Percentiles rank a stretch among this genome's conserved stretches.
These are phyloP conservation scores for Cotesia glomerata DNA, from an alignment of 1,140 invertebrate species.

Conservation along the genomic window DNA sequence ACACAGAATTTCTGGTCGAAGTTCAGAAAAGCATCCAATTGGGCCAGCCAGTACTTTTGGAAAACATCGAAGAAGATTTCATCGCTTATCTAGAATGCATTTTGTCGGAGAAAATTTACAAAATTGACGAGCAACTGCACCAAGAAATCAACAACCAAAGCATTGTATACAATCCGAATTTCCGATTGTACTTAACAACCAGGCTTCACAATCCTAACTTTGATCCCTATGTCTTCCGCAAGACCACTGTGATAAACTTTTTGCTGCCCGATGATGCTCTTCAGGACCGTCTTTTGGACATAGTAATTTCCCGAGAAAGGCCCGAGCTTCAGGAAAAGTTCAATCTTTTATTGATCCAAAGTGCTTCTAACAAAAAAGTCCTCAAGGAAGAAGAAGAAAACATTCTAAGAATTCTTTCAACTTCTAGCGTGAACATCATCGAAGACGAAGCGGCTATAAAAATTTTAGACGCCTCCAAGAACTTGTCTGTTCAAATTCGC, in stretches of 20 bases:
- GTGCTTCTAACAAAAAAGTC: conserved; percentile 68
- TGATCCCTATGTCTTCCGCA: conserved; percentile 68
- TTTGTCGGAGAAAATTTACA: background rate
- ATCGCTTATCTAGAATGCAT: conserved; percentile 34
- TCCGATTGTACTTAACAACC: conserved; percentile 50
- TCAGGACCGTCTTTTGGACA: conserved; percentile 72
- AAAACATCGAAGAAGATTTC: conserved; percentile 62
- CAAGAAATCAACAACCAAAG: background rate
- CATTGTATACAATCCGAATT: background rate
- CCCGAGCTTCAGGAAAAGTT: conserved; percentile 75
- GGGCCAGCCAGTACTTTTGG: conserved; percentile 69
- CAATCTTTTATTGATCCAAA: conserved; percentile 69
- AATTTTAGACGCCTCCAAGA: conserved; percentile 72
- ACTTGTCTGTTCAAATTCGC: conserved; percentile 66
- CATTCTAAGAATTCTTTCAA: conserved; percentile 72
- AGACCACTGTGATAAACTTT: conserved; percentile 75
- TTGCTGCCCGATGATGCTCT: conserved; percentile 72
- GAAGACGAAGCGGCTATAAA: conserved; percentile 77
- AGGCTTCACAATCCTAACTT: conserved; percentile 64
- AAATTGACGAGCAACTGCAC: background rate
- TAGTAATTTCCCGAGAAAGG: conserved; percentile 71
- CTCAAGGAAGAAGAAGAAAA: conserved; percentile 75
- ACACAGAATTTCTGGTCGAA: conserved; percentile 66
- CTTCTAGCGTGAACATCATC: conserved; percentile 72
- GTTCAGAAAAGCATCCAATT: conserved; percentile 69